Evolutionary conservation across 2,797 vertebrate genomes (phyloP).

Genomic region (Melanotaenia nigrans): DNA sequence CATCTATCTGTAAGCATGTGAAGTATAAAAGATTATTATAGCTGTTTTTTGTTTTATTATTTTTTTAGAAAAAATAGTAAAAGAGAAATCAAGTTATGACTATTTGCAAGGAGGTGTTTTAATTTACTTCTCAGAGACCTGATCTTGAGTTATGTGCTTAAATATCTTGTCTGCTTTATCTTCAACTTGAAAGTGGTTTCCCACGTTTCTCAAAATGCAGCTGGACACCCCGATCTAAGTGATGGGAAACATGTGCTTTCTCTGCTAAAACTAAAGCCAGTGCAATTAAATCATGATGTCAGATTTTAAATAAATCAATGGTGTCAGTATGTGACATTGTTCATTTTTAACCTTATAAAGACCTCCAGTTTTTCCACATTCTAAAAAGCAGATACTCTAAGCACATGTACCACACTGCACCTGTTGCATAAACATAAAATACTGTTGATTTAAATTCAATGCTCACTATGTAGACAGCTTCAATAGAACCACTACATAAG

Average conservation of each 20-base stretch:
- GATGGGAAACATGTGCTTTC: neutral
- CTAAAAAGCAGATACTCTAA: neutral
- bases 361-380: neutral
- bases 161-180: neutral
- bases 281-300: slow-evolving; percentile 7
- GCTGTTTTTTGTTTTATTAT: too few species aligned
- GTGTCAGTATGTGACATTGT: neutral
- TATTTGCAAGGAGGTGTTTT: neutral
- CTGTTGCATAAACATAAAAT: neutral
- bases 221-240: neutral
- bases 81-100: neutral
- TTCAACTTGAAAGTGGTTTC: neutral
- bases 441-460: neutral
- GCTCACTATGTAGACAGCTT: neutral
- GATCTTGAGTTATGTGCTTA: neutral
- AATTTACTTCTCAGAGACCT: neutral
- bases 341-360: neutral
- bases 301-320: neutral
- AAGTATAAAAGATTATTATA: too few species aligned
- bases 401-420: neutral
- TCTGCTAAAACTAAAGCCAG: neutral
- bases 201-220: slow-evolving; percentile 27
- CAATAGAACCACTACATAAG: neutral
- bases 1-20: neutral
- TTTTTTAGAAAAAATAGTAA: neutral